A percentile compares a stretch with the other conserved stretches of the same genome.
Conservation (phyloP, 2,797 vertebrate species). For the Emys orbicularis region DNA sequence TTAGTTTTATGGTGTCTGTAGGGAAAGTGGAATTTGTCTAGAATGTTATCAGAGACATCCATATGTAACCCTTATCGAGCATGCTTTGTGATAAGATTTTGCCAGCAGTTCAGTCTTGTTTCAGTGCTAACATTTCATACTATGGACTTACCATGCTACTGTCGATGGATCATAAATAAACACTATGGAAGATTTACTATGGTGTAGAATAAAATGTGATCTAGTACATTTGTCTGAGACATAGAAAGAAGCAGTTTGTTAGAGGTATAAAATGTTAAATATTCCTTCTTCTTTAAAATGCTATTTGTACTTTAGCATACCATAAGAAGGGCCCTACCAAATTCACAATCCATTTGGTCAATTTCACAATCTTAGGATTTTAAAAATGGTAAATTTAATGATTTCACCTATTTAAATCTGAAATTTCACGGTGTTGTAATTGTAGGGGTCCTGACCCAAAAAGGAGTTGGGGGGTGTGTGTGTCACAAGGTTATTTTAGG, state of each 20-base stretch:
- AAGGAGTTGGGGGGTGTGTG: too few species aligned
- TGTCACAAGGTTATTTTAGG: too few species aligned
- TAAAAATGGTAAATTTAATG: too few species aligned
- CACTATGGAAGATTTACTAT: not conserved
- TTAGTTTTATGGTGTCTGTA: not conserved
- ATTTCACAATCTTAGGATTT: too few species aligned
- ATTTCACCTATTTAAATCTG: too few species aligned
- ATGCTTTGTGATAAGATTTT: not conserved
- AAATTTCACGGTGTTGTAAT: too few species aligned
- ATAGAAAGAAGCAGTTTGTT: not conserved
- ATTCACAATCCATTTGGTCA: too few species aligned
- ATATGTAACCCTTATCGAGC: not conserved
- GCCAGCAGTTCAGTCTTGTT: not conserved
- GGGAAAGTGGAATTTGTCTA: not conserved
- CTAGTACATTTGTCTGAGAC: not conserved
- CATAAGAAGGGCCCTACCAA: too few species aligned
- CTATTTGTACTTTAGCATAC: not conserved
- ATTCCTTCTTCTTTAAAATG: not conserved
- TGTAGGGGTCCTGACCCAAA: too few species aligned
- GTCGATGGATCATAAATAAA: rapidly evolving
- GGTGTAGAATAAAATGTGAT: not conserved
- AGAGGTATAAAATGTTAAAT: not conserved
- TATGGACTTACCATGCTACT: rapidly evolving
- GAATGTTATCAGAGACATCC: not conserved
- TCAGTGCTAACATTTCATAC: not conserved